Evolutionary conservation across 2,113 vertebrate genomes (phyloP), one percentile per base, ranked within the genome.

Genomic region (Salvelinus sp.): DNA sequence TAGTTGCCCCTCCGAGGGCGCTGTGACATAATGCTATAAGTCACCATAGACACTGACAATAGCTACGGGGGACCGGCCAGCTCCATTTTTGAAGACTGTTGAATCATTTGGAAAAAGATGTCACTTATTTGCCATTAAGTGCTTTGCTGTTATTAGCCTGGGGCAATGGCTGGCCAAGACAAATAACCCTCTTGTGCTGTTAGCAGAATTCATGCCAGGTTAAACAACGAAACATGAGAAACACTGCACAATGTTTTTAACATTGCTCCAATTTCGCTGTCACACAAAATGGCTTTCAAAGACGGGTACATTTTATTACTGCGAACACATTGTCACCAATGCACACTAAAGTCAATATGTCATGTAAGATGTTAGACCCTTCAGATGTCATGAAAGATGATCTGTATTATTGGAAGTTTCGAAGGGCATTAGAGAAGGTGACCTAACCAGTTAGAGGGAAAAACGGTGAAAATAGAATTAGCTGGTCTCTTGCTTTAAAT

Each of bases 91-190:
- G 87, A 91, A 79, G 82, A 87, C 84, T 87, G 85, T 89, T 88
- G 90, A 91, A 91, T 89, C 88, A 87, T 89, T 90, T 90, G 87
- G 86, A 90, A 91, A 90, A 90, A 91, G 83, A 89, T 92, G 91
- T 93, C 91, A 91, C 91, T 90, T 88, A 88, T 90, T 91, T 88
- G 88, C 90, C 85, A 92, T 93, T 92, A 93, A 93, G 91, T 91
- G 91, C 83, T 91, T 89, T 91, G 86, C 83, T 79, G 57, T 88
- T 91, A 80, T 58, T 80, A 68, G 88, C 92, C 91, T 10, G 14
- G 69, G 87, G 87, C 89, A 72, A 68, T 7, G 60, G 76, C 80
- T 80, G 74, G 88, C 89, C 89, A 90, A 91, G 91, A 94, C 85
- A 91, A 92, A 92, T 92, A 91, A 90, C 86, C 91, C 86, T 88